A percentile compares a stretch with the other conserved stretches of the same genome.
Evolutionary conservation across 2,888 invertebrate species (phyloP).

Genomic region (Diplazon laetatorius): DNA sequence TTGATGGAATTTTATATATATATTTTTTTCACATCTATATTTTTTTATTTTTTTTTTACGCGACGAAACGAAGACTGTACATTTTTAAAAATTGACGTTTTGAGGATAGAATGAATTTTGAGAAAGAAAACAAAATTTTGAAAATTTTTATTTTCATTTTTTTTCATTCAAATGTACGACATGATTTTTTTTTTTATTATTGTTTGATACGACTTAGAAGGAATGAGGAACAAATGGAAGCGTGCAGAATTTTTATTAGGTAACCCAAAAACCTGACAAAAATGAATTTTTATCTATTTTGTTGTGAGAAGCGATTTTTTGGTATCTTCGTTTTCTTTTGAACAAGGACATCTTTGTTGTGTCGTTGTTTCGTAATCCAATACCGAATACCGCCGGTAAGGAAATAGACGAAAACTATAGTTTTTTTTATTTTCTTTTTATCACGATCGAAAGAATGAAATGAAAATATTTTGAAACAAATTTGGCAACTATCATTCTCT

Average conservation of each 20-base stretch:
- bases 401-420: slow-evolving; percentile 73
- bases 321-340: no score
- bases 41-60: no score
- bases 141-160: no score
- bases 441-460: background rate
- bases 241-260: slow-evolving; percentile 70
- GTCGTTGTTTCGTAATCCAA: slow-evolving; percentile 24
- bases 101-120: slow-evolving; percentile 15
- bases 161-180: no score
- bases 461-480: background rate
- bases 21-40: slow-evolving; percentile 38
- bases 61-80: background rate
- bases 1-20: slow-evolving; percentile 72
- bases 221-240: slow-evolving; percentile 69
- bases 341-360: slow-evolving; percentile 6
- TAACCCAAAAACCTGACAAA: slow-evolving; percentile 10
- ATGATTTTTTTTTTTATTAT: background rate
- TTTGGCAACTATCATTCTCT: background rate
- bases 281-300: slow-evolving; percentile 21
- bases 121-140: background rate
- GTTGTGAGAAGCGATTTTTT: background rate
- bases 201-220: slow-evolving; percentile 54
- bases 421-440: background rate
- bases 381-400: slow-evolving; percentile 43
- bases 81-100: no score